Evolutionary conservation across 2,888 invertebrate species (phyloP).

Genomic region (Mythimna vitellina): DNA sequence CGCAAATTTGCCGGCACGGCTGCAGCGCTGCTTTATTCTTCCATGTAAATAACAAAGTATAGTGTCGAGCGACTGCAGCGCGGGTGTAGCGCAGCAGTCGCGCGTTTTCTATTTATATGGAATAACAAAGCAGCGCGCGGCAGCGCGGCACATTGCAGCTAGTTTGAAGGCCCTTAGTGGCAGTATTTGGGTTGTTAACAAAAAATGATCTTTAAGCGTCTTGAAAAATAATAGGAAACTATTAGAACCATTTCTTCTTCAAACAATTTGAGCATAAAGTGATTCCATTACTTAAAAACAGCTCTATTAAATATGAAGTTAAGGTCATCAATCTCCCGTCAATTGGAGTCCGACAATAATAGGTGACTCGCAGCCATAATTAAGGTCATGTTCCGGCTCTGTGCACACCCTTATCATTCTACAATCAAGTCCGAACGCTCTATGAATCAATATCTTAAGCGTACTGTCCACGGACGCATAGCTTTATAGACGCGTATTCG

Average conservation of each 20-base stretch:
- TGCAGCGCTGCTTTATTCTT: too few relatives aligned
- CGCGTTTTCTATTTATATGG: too few relatives aligned
- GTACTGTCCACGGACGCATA: too few relatives aligned
- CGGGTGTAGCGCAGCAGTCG: too few relatives aligned
- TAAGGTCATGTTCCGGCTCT: constrained; percentile 58
- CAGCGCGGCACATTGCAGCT: too few relatives aligned
- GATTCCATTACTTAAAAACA: constrained; percentile 50
- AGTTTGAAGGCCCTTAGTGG: background rate
- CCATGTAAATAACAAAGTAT: too few relatives aligned
- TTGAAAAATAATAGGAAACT: constrained; percentile 32
- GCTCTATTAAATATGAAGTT: constrained; percentile 49
- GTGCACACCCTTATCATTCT: constrained; percentile 56
- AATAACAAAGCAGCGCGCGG: too few relatives aligned
- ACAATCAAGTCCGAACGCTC: constrained; percentile 51
- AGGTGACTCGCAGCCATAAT: constrained; percentile 53
- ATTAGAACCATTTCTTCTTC: constrained; percentile 52
- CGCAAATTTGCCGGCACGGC: too few relatives aligned
- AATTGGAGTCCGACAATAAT: constrained; percentile 53
- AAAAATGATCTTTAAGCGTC: constrained; percentile 30
- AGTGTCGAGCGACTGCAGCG: too few relatives aligned
- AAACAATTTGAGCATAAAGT: constrained; percentile 50
- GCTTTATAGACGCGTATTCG: too few relatives aligned
- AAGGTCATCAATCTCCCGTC: constrained; percentile 59
- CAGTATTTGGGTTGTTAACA: constrained; percentile 26
- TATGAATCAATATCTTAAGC: constrained; percentile 36